Percentiles rank a stretch among this genome's conserved stretches.
Evolutionary conservation across 1,140 invertebrate species (phyloP).

Genomic region (Drosophila mojavensis): DNA sequence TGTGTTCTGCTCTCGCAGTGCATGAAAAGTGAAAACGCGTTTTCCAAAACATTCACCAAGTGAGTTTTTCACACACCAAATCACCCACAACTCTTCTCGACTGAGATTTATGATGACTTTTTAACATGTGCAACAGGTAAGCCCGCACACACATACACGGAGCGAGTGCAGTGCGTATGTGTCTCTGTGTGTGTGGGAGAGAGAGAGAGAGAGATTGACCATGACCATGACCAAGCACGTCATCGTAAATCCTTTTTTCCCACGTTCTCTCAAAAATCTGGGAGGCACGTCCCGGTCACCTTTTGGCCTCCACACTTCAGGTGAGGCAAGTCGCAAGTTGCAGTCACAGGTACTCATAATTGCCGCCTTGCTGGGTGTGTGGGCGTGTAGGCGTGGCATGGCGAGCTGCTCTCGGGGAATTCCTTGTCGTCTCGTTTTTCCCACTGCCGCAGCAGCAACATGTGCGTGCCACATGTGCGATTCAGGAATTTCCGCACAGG

Average conservation of each 20-base stretch:
- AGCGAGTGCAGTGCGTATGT: neutral
- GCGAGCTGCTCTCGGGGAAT: constrained; percentile 26
- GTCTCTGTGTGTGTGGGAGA: too few relatives aligned
- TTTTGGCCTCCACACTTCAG: constrained; percentile 5
- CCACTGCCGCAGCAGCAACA: constrained; percentile 20
- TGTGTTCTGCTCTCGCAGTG: neutral
- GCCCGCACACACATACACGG: constrained; percentile 33
- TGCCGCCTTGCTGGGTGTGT: constrained; percentile 21
- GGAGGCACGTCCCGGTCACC: constrained; percentile 41
- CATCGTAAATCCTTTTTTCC: constrained; percentile 83
- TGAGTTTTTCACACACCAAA: constrained; percentile 12
- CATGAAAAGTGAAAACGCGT: constrained; percentile 66
- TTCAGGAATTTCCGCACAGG: constrained; percentile 44
- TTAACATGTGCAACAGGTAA: constrained; percentile 81
- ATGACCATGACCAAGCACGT: constrained; percentile 64
- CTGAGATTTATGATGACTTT: constrained; percentile 80
- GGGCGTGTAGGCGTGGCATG: constrained; percentile 14
- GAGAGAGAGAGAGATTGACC: constrained; percentile 23
- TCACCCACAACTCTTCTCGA: constrained; percentile 8
- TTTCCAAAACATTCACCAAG: constrained; percentile 25
- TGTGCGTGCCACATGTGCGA: constrained; percentile 49
- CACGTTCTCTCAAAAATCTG: constrained; percentile 63
- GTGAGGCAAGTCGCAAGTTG: neutral
- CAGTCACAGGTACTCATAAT: constrained; percentile 31
- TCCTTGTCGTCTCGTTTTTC: constrained; percentile 28